Evolutionary conservation across 2,888 invertebrate species (phyloP).

Genomic region (Napeogenes inachia): DNA sequence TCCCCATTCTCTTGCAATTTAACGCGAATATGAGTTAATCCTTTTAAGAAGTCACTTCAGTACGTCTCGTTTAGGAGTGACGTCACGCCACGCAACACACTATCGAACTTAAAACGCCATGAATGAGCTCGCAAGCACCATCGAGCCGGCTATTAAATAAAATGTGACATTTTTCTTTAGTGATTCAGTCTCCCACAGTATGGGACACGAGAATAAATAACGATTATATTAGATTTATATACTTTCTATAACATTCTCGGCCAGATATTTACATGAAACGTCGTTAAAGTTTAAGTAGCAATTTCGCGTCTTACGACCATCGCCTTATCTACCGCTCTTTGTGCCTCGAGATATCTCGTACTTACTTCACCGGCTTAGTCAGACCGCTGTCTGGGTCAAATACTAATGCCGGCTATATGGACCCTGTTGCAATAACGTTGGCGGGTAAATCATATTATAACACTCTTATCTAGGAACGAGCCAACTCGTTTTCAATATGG

Average conservation of each 20-base stretch:
- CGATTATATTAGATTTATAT: conserved; percentile 17
- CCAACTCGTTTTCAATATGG: no score
- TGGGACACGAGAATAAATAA: conserved; percentile 23
- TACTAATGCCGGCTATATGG: conserved; percentile 18
- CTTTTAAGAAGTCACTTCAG: conserved; percentile 58
- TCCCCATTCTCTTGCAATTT: conserved; percentile 66
- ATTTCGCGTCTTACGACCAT: conserved; percentile 41
- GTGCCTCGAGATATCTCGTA: conserved; percentile 38
- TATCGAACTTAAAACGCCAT: conserved; percentile 29
- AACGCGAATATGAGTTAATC: conserved; percentile 65
- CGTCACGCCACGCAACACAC: conserved; percentile 38
- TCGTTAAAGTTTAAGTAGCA: conserved; percentile 56
- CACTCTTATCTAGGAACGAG: background rate
- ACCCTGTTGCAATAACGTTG: conserved; percentile 10
- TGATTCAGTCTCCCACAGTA: conserved; percentile 41
- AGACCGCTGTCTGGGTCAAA: conserved; percentile 20
- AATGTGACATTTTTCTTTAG: conserved; percentile 31
- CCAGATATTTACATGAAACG: conserved; percentile 38
- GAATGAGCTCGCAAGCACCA: conserved; percentile 30
- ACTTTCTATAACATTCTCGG: conserved; percentile 29
- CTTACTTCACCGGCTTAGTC: conserved; percentile 26
- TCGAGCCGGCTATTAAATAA: conserved; percentile 26
- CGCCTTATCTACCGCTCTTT: conserved; percentile 46
- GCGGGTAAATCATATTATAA: background rate
- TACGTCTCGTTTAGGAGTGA: conserved; percentile 53